phyloP scores from a whole-genome alignment of 1,140 invertebrate species.

The Augochlora pura region DNA sequence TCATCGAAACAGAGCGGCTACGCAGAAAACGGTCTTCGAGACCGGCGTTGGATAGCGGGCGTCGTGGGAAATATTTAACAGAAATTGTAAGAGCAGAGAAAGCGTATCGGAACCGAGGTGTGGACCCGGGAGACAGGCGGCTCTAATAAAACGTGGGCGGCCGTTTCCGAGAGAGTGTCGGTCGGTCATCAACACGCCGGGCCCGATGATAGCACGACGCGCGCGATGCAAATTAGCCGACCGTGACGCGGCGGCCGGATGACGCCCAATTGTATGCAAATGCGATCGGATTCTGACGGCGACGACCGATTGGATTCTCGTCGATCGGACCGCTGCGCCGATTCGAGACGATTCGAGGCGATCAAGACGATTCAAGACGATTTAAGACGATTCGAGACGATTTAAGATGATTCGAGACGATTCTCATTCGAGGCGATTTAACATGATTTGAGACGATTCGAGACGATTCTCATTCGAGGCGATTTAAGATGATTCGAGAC shows the following conservation, averaged over 20 bases:
- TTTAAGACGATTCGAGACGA: no score
- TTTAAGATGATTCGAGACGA: no score
- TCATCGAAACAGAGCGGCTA: no score
- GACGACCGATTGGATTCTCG: slow-evolving; percentile 8
- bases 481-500: no score
- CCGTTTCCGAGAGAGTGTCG: slow-evolving; percentile 12
- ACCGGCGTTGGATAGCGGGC: no score
- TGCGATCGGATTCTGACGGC: slow-evolving; percentile 56
- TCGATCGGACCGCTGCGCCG: slow-evolving; percentile 8
- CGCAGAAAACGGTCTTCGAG: no score
- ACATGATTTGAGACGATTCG: no score
- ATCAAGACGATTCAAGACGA: no score
- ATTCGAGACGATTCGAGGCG: neutral
- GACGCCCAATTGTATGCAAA: slow-evolving; percentile 63
- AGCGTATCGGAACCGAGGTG: neutral
- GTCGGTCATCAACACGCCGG: slow-evolving; percentile 30
- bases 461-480: no score
- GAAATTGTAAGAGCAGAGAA: neutral
- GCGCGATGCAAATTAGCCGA: slow-evolving; percentile 57
- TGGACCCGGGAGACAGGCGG: neutral
- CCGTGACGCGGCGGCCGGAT: slow-evolving; percentile 36
- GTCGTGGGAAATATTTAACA: neutral
- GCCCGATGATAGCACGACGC: slow-evolving; percentile 30
- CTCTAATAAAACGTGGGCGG: slow-evolving; percentile 12
- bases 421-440: no score